phyloP scores from a whole-genome alignment of 2,797 vertebrate genomes.

The Sarcoramphus papa region DNA sequence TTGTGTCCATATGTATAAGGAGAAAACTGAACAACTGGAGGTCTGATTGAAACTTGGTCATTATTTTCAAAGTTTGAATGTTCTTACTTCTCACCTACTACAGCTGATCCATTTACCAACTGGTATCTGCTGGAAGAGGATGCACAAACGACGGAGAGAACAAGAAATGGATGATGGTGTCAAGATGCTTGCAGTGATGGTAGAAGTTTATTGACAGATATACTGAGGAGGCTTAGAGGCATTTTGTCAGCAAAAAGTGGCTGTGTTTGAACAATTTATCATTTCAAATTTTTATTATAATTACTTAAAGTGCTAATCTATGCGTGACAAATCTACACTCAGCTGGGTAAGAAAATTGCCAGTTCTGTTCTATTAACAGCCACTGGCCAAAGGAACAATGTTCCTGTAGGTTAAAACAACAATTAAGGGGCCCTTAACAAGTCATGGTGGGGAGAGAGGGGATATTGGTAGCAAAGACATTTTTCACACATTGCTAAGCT shows the following conservation, averaged over 20 bases:
- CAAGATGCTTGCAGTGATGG: neutral
- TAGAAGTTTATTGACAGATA: neutral
- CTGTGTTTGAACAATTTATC: constrained; percentile 65
- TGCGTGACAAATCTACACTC: constrained; percentile 58
- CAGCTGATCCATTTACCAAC: neutral
- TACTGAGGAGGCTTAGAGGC: constrained; percentile 1
- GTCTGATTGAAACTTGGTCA: neutral
- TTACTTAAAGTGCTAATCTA: constrained; percentile 42
- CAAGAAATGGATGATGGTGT: neutral
- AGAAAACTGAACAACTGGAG: neutral
- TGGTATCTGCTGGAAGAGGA: constrained; percentile 1
- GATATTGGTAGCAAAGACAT: constrained; percentile 56
- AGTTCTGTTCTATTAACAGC: constrained; percentile 61
- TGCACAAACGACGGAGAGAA: neutral
- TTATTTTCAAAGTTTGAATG: neutral
- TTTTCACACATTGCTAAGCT: constrained; percentile 71
- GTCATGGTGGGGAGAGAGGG: neutral
- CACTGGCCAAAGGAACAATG: constrained; percentile 69
- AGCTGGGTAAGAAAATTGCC: constrained; percentile 57
- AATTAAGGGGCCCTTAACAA: constrained; percentile 69
- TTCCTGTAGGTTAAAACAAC: constrained; percentile 77
- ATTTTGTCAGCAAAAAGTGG: constrained; percentile 47
- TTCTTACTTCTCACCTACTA: neutral
- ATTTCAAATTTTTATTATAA: constrained; percentile 61
- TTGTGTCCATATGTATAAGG: neutral